These are phyloP conservation scores for Dolichoris vasculosae DNA, from an alignment of 1,140 invertebrate species.

Conservation along the genomic window DNA sequence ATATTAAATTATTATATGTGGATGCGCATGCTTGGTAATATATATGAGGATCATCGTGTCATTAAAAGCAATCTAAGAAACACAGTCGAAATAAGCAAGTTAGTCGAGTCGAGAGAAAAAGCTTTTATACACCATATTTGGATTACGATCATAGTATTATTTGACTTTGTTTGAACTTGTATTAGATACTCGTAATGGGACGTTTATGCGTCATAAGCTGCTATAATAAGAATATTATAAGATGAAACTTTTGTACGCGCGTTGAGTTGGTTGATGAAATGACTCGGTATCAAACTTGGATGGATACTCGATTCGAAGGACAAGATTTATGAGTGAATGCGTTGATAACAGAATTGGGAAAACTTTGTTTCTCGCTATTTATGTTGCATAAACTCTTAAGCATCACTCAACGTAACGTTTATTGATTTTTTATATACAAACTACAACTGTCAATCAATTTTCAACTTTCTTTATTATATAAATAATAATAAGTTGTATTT, in stretches of 20 bases:
- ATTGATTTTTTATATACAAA: neutral
- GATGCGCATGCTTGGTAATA: neutral
- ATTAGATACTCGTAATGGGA: constrained; percentile 3
- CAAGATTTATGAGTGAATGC: constrained; percentile 20
- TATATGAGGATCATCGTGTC: neutral
- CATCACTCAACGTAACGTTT: neutral
- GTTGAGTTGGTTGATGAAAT: constrained; percentile 38
- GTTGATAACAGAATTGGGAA: constrained; percentile 29
- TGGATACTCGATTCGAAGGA: constrained; percentile 24
- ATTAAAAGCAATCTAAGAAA: constrained; percentile 5
- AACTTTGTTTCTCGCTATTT: neutral
- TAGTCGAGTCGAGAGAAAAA: neutral
- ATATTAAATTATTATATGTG: neutral
- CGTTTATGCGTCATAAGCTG: neutral
- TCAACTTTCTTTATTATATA: neutral
- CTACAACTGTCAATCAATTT: neutral
- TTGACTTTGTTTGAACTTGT: neutral
- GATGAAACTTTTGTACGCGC: constrained; percentile 2
- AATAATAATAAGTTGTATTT: neutral
- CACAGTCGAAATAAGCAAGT: neutral
- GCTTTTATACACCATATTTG: constrained; percentile 3
- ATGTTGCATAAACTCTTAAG: neutral
- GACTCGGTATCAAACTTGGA: constrained; percentile 26
- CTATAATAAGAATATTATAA: neutral
- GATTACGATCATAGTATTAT: constrained; percentile 11